phyloP scores from a whole-genome alignment of 2,113 vertebrate species.

The Cyanoderma ruficeps region DNA sequence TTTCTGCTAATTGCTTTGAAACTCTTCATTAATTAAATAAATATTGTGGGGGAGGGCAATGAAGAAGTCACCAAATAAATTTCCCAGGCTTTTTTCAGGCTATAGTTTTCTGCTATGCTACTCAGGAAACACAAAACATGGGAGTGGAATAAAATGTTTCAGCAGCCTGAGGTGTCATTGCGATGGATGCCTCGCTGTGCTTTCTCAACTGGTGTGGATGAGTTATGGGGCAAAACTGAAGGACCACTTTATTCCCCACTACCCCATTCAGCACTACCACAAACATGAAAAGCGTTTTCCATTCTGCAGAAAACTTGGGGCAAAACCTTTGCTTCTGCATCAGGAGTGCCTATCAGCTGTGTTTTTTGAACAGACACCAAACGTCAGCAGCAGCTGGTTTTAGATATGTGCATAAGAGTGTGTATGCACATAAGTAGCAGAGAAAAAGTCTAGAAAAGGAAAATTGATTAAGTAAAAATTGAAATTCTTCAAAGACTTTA shows the following conservation, averaged over 20 bases:
- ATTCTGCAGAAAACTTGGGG: not conserved
- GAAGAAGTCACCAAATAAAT: not conserved
- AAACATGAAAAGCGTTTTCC: not conserved
- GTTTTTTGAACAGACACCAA: not conserved
- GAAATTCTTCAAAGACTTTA: not conserved
- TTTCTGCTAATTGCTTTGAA: not conserved
- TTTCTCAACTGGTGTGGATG: not conserved
- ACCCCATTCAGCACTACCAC: not conserved
- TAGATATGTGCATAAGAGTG: not conserved
- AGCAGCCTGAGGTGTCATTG: not conserved
- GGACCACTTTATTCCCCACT: not conserved
- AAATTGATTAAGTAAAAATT: not conserved
- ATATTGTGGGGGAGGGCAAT: accelerated
- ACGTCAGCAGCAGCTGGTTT: not conserved
- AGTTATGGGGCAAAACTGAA: not conserved
- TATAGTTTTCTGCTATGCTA: not conserved
- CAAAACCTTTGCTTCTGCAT: not conserved
- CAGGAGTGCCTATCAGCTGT: not conserved
- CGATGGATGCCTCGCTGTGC: not conserved
- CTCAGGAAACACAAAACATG: not conserved
- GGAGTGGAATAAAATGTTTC: not conserved
- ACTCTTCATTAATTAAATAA: not conserved
- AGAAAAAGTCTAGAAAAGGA: not conserved
- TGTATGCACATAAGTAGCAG: not conserved
- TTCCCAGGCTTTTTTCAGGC: not conserved